phyloP scores from a whole-genome alignment of 2,888 invertebrate species.

The Sesia bembeciformis region DNA sequence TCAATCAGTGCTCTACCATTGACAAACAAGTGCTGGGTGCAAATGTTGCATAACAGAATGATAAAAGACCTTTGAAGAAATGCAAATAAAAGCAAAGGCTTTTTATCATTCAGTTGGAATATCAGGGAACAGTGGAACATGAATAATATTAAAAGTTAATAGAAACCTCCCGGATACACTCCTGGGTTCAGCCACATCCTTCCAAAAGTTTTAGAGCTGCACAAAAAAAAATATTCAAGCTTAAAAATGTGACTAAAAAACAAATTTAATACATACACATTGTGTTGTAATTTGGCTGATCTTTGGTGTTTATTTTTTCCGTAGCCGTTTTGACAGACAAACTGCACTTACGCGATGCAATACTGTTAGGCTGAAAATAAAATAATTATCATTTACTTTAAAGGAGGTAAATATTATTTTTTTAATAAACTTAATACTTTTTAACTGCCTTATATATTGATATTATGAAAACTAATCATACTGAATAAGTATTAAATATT shows the following conservation, averaged over 20 bases:
- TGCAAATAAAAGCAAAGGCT: neutral
- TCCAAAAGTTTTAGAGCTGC: conserved; percentile 28
- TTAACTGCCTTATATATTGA: neutral
- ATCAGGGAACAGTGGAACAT: conserved; percentile 5
- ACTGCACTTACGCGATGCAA: conserved; percentile 28
- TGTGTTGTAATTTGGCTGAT: conserved; percentile 62
- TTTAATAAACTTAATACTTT: neutral
- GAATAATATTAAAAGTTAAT: conserved; percentile 13
- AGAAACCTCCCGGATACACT: conserved; percentile 64
- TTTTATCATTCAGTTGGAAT: conserved; percentile 2
- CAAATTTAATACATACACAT: conserved; percentile 62
- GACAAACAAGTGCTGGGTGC: conserved; percentile 12
- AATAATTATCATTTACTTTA: conserved; percentile 3
- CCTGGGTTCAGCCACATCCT: conserved; percentile 66
- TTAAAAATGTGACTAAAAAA: conserved; percentile 18
- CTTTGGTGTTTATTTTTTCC: conserved; percentile 49
- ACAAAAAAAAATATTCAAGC: conserved; percentile 26
- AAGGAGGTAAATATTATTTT: neutral
- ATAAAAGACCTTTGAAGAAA: neutral
- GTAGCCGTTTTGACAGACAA: conserved; percentile 50
- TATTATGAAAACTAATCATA: no score
- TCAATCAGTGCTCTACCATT: neutral
- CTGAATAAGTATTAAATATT: no score
- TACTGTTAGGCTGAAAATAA: conserved; percentile 26
- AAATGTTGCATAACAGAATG: conserved; percentile 2